Percentiles rank a stretch among this genome's conserved stretches.
Evolutionary conservation across 2,888 invertebrate species (phyloP).

Genomic region (Corbicula japonica): DNA sequence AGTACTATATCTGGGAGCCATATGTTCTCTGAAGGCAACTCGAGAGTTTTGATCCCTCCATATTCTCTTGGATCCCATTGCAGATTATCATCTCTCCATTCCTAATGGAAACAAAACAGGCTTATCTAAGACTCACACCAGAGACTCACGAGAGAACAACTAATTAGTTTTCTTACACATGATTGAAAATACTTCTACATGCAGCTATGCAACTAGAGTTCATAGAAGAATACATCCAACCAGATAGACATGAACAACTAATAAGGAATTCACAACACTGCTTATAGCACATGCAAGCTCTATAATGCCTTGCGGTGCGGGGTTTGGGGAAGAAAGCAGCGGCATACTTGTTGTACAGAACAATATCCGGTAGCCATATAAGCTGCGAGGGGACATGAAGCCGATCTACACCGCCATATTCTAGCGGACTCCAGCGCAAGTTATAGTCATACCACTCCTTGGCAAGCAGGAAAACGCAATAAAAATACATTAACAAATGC

Average conservation of each 20-base stretch:
- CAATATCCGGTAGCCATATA: conserved; percentile 86
- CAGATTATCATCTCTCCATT: conserved; percentile 93
- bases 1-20: conserved; percentile 86
- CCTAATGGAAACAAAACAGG: conserved; percentile 73
- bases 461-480: conserved; percentile 35
- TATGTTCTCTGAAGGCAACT: conserved; percentile 94
- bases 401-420: conserved; percentile 97
- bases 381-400: conserved; percentile 97
- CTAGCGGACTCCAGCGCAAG: conserved; percentile 97
- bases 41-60: conserved; percentile 96
- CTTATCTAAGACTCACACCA: too few relatives aligned
- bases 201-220: not conserved
- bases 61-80: conserved; percentile 98
- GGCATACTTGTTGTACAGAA: conserved; percentile 86
- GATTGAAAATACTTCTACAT: not conserved
- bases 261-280: too few relatives aligned
- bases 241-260: too few relatives aligned
- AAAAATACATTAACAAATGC: too few relatives aligned
- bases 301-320: too few relatives aligned
- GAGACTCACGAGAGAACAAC: not conserved
- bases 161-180: not conserved
- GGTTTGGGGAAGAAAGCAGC: too few relatives aligned
- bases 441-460: conserved; percentile 92
- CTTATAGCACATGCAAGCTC: too few relatives aligned
- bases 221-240: not conserved